These are phyloP conservation scores for Hydrolagus affinis DNA, from an alignment of 2,113 vertebrate species.

Conservation along the genomic window DNA sequence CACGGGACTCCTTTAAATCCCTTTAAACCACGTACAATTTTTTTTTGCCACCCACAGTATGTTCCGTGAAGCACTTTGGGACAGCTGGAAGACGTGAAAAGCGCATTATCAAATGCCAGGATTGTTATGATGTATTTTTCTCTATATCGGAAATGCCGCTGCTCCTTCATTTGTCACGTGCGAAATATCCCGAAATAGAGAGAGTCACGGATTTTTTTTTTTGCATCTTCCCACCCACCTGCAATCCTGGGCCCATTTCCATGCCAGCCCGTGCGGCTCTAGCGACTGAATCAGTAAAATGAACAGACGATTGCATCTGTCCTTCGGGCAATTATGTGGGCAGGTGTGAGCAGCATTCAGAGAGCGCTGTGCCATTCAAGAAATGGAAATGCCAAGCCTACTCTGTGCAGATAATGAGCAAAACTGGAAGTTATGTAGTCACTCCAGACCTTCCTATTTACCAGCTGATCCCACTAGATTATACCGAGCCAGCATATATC, in stretches of 20 bases:
- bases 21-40: too few relatives aligned
- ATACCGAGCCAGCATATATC: too few relatives aligned
- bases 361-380: neutral
- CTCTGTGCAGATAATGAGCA: too few relatives aligned
- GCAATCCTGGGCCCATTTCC: neutral
- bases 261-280: neutral
- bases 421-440: too few relatives aligned
- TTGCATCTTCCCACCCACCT: neutral
- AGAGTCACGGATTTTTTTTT: neutral
- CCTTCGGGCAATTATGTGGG: neutral
- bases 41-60: too few relatives aligned
- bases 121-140: neutral
- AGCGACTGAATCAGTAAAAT: neutral
- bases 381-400: neutral
- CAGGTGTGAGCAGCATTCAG: neutral
- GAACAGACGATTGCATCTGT: neutral
- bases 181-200: neutral
- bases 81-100: too few relatives aligned
- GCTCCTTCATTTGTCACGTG: neutral
- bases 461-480: too few relatives aligned
- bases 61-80: too few relatives aligned
- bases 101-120: too few relatives aligned
- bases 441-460: too few relatives aligned
- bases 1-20: too few relatives aligned
- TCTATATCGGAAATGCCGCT: neutral